Evolutionary conservation across 2,797 vertebrate species (phyloP).

Genomic region (Mus caroli): DNA sequence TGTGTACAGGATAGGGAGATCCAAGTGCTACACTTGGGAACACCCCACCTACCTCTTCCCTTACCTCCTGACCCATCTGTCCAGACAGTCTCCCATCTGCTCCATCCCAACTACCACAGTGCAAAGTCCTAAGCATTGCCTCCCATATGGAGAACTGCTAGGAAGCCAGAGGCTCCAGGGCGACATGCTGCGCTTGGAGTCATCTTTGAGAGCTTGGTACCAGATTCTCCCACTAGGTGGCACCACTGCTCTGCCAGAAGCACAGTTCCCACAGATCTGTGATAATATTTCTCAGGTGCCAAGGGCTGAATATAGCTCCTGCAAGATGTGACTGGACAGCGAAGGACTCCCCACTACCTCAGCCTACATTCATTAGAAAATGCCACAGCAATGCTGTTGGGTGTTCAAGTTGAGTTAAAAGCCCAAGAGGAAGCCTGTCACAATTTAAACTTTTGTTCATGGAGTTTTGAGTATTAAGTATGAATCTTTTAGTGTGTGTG

Average conservation of each 20-base stretch:
- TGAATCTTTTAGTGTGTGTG: not conserved
- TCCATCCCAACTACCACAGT: not conserved
- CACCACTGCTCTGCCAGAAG: not conserved
- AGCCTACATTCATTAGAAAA: not conserved
- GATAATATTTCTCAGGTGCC: not conserved
- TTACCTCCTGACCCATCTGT: not conserved
- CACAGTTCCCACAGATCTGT: not conserved
- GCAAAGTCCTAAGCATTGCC: not conserved
- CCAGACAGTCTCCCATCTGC: not conserved
- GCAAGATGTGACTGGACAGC: accelerated
- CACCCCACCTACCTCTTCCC: too few relatives aligned
- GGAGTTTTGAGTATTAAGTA: not conserved
- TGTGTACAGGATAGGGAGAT: too few relatives aligned
- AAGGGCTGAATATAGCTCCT: not conserved
- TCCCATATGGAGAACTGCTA: accelerated
- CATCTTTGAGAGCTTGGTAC: not conserved
- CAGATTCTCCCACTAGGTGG: constrained; percentile 52
- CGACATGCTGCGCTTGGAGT: accelerated
- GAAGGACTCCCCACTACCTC: not conserved
- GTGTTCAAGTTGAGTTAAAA: not conserved
- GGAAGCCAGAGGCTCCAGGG: not conserved
- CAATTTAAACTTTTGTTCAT: not conserved
- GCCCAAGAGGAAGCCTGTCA: accelerated
- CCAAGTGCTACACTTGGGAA: too few relatives aligned
- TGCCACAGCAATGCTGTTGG: not conserved